These are phyloP conservation scores for Thymallus thymallus DNA, from an alignment of 2,113 vertebrate genomes.

Conservation along the genomic window DNA sequence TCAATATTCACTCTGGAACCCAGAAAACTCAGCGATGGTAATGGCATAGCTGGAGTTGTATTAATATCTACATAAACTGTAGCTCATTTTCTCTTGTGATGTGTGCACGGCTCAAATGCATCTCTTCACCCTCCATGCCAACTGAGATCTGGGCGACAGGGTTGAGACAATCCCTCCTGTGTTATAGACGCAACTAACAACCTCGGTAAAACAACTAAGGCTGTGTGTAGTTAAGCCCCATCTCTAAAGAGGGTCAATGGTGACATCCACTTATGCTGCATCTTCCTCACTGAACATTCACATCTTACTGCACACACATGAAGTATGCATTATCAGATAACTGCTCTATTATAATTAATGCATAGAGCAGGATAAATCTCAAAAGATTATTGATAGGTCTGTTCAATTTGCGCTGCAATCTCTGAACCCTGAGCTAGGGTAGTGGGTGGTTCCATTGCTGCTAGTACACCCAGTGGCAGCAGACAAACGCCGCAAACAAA, in stretches of 20 bases:
- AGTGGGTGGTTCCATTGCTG: constrained; percentile 7
- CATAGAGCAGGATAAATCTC: background rate
- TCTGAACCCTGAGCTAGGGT: background rate
- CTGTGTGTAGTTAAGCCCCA: background rate
- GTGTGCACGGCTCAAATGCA: background rate
- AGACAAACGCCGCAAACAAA: background rate
- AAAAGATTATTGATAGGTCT: too few species aligned
- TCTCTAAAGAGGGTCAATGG: background rate
- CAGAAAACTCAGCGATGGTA: background rate
- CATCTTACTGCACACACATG: constrained; percentile 3
- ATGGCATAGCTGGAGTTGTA: background rate
- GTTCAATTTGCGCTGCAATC: background rate
- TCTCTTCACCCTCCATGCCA: background rate
- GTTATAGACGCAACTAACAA: too few species aligned
- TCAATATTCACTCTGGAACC: too few species aligned
- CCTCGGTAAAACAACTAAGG: too few species aligned
- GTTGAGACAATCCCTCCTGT: too few species aligned
- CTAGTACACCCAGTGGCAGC: constrained; percentile 3
- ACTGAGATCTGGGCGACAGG: background rate
- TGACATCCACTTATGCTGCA: background rate
- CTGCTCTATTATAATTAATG: background rate
- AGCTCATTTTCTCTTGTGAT: too few species aligned
- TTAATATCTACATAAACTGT: background rate
- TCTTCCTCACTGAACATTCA: constrained; percentile 11
- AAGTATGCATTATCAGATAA: constrained; percentile 9